Conservation (phyloP, 2,888 invertebrate genomes). For the Calephelis perditalis region DNA sequence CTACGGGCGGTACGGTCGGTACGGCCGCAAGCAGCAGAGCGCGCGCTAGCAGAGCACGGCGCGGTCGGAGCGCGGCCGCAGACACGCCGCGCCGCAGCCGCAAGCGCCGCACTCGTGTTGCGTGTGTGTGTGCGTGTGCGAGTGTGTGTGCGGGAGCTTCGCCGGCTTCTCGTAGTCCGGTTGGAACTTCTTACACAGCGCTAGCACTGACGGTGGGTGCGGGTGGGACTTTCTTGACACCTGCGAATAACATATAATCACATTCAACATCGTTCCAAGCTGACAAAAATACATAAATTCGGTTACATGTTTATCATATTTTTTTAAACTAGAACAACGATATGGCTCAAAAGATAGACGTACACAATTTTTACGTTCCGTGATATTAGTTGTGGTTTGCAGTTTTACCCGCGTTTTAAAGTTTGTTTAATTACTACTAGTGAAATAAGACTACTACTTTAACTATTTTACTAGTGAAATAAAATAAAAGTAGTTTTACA, state of each 20-base stretch:
- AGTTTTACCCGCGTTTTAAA: too few species aligned
- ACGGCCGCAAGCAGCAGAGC: slow-evolving; percentile 33
- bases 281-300: too few species aligned
- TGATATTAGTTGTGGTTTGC: too few species aligned
- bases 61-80: slow-evolving; percentile 38
- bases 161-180: slow-evolving; percentile 73
- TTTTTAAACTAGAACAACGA: too few species aligned
- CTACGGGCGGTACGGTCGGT: slow-evolving; percentile 21
- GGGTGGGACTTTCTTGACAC: slow-evolving; percentile 79
- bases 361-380: too few species aligned
- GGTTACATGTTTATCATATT: too few species aligned
- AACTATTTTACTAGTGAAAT: too few species aligned
- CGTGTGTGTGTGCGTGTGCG: slow-evolving; percentile 27
- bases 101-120: slow-evolving; percentile 34
- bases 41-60: slow-evolving; percentile 57
- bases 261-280: too few species aligned
- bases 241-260: slow-evolving; percentile 35
- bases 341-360: too few species aligned
- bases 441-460: too few species aligned
- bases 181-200: slow-evolving; percentile 76
- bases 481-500: too few species aligned
- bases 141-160: slow-evolving; percentile 42
- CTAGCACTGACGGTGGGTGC: slow-evolving; percentile 74
- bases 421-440: too few species aligned
- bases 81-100: slow-evolving; percentile 35